Evolutionary conservation across 2,888 invertebrate species (phyloP), one percentile per base, ranked within the genome.

Genomic region (Xanthostigma xanthostigma): DNA sequence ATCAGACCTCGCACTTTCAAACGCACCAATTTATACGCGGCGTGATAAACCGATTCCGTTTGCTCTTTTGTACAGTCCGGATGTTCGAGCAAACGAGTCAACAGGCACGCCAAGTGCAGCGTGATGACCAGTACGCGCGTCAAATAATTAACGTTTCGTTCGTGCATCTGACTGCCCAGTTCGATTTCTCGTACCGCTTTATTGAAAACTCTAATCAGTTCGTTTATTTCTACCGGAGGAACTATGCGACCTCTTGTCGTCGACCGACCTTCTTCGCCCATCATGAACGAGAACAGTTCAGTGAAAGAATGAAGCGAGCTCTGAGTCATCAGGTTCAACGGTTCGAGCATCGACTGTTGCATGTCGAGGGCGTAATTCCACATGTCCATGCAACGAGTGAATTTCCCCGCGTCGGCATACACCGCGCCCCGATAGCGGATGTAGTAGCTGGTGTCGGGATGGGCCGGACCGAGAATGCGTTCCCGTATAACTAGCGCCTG

Each of bases 291-390:
- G 67, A 91, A 92, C 36, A 96, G 76, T 68, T 97, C 96, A 3
- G 93, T 90, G 68, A 96, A 96, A 57, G 92, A 91, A 63, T 92
- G 82, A 53, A 96, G 76, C 53, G 90, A 90, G 63, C 91, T 91
- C 66, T 94, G 93, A 10, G 95, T 95, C 81, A 94, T 88, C 33
- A 91, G 89, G 64, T 90, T 91, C 45, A 96, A 76, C 14, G 95
- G 89, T 57, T 93, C 91, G 55, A 95, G 73, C 71, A 92, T 90
- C 53, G 82, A 80, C 64, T 93, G 91, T 67, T 95, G 95, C 89
- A 94, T 93, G 64, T 93, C 92, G 37, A 96, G 74, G 34, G 95
- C 95, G 70, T 96, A 94, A 68, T 91, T 90, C 96, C 96, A 96
- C 53, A 96, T 74, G 60, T 87, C 84, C 54, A 95, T 90, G 69